Conservation (phyloP, 53 echinoderm and acorn worm species). For the Echinarachnius parma region DNA sequence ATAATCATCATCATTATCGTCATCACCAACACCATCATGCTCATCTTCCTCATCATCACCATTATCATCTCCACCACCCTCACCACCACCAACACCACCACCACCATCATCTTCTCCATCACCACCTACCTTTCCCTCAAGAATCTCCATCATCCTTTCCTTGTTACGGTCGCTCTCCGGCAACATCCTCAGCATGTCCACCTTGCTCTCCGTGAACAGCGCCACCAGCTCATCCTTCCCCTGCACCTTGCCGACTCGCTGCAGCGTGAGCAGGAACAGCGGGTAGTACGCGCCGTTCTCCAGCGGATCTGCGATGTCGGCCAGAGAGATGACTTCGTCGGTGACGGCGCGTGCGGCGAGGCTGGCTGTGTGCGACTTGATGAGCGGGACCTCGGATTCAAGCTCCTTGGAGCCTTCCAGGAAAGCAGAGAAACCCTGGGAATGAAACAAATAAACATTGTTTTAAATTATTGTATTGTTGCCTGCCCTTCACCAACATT, state of each 20-base stretch:
- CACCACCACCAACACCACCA: too few species aligned
- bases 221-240: conserved; percentile 74
- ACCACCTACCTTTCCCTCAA: conserved; percentile 80
- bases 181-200: conserved; percentile 88
- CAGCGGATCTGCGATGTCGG: conserved; percentile 70
- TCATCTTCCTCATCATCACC: too few species aligned
- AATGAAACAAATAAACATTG: neutral
- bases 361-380: conserved; percentile 86
- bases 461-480: too few species aligned
- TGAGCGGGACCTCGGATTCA: conserved; percentile 75
- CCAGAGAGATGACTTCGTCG: conserved; percentile 67
- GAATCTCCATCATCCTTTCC: conserved; percentile 98
- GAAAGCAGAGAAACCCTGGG: conserved; percentile 76
- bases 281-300: conserved; percentile 91
- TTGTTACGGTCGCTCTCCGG: conserved; percentile 96
- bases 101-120: neutral
- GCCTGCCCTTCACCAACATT: too few species aligned
- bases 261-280: conserved; percentile 84
- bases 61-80: too few species aligned
- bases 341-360: conserved; percentile 77
- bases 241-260: conserved; percentile 77
- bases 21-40: too few species aligned
- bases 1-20: too few species aligned
- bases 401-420: conserved; percentile 69
- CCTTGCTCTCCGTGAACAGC: conserved; percentile 74